phyloP scores from a whole-genome alignment of 2,113 vertebrate genomes.

The Stegastes partitus region DNA sequence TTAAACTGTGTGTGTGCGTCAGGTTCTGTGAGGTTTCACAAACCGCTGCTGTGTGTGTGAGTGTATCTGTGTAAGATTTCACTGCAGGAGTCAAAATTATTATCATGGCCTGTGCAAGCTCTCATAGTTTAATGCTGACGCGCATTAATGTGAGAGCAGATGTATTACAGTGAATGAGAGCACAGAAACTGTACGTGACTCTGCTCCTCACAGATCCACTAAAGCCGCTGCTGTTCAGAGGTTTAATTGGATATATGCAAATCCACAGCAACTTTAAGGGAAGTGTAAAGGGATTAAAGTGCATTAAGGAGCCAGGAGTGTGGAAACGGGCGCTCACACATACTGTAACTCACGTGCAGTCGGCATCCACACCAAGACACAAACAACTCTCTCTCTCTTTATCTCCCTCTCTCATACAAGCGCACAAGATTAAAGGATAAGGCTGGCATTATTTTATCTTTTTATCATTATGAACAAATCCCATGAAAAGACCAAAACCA shows the following conservation, averaged over 20 bases:
- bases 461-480: slow-evolving; percentile 55
- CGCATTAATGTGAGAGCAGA: slow-evolving; percentile 52
- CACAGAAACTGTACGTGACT: slow-evolving; percentile 28
- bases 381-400: slow-evolving; percentile 24
- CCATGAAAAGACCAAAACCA: slow-evolving; percentile 27
- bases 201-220: slow-evolving; percentile 52
- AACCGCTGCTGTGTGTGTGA: background rate
- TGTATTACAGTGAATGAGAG: slow-evolving; percentile 54
- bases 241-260: slow-evolving; percentile 83
- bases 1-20: background rate
- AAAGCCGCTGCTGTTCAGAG: slow-evolving; percentile 59
- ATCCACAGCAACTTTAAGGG: slow-evolving; percentile 69
- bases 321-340: slow-evolving; percentile 20
- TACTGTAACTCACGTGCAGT: slow-evolving; percentile 7
- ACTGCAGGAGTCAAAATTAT: slow-evolving; percentile 3
- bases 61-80: background rate
- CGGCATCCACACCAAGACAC: slow-evolving; percentile 13
- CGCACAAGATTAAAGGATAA: slow-evolving; percentile 51
- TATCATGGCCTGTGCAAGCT: background rate
- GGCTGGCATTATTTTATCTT: slow-evolving; percentile 49
- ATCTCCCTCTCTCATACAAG: slow-evolving; percentile 5
- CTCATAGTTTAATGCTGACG: slow-evolving; percentile 31
- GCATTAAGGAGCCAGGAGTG: slow-evolving; percentile 56
- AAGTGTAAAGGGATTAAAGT: slow-evolving; percentile 71
- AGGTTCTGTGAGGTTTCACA: slow-evolving; percentile 3